phyloP scores from a whole-genome alignment of 2,113 vertebrate genomes.

The Gallinago media region DNA sequence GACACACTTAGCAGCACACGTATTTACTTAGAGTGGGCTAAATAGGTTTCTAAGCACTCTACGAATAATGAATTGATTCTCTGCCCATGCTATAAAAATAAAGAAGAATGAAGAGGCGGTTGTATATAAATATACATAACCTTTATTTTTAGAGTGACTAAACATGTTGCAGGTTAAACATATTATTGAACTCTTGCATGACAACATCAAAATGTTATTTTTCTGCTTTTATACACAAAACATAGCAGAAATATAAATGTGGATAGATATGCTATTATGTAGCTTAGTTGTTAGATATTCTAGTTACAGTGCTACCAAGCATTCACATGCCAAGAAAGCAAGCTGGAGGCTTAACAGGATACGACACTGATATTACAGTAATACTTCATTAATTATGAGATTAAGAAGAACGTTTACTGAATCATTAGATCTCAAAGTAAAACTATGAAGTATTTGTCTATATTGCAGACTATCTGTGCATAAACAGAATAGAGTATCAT shows the following conservation, averaged over 20 bases:
- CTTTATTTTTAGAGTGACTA: background rate
- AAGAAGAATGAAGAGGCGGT: background rate
- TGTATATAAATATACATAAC: background rate
- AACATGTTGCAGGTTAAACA: background rate
- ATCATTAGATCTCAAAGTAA: background rate
- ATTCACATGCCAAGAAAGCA: background rate
- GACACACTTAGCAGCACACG: background rate
- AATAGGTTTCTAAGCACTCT: background rate
- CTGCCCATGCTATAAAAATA: background rate
- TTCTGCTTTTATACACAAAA: background rate
- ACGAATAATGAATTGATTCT: background rate
- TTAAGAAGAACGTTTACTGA: background rate
- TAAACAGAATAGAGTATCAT: background rate
- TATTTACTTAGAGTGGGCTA: background rate
- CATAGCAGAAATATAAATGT: background rate
- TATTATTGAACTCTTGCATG: background rate
- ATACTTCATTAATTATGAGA: background rate
- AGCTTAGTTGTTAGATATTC: background rate
- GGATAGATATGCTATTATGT: background rate
- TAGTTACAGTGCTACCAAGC: background rate
- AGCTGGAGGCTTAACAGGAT: background rate
- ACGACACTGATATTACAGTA: background rate
- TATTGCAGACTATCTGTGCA: background rate
- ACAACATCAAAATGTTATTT: background rate
- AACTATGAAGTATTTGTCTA: background rate